A percentile compares a stretch with the other conserved stretches of the same genome.
phyloP scores from a whole-genome alignment of 2,888 invertebrate species.

The Polymixis flavicincta region DNA sequence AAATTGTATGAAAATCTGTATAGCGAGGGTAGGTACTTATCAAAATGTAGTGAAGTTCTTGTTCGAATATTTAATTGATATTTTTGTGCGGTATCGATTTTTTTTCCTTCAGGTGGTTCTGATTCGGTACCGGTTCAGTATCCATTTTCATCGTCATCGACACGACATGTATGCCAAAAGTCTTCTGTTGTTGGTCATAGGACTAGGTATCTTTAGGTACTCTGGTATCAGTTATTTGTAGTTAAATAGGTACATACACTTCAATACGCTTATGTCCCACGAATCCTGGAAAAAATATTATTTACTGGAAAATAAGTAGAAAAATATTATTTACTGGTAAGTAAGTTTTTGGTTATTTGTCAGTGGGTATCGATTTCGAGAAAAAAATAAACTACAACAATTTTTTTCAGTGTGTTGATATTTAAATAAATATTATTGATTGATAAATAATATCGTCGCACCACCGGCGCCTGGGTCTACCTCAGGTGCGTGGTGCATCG shows the following conservation, averaged over 20 bases:
- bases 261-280: not conserved
- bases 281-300: not conserved
- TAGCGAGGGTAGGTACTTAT: not conserved
- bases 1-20: slow-evolving; percentile 31
- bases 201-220: not conserved
- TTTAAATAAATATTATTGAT: not conserved
- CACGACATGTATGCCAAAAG: not conserved
- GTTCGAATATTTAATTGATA: not conserved
- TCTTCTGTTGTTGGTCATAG: no score
- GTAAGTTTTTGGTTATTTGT: not conserved
- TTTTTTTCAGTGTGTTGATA: no score
- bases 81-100: not conserved
- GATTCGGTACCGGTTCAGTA: not conserved
- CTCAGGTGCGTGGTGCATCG: no score
- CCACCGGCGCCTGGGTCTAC: no score
- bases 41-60: not conserved
- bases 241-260: not conserved
- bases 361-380: not conserved
- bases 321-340: no score
- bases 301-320: no score
- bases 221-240: not conserved
- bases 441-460: no score
- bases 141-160: not conserved
- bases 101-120: not conserved
- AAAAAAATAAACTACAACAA: not conserved